Conservation (phyloP, 2,888 invertebrate species). For the Gastracanthus pulcherrimus region DNA sequence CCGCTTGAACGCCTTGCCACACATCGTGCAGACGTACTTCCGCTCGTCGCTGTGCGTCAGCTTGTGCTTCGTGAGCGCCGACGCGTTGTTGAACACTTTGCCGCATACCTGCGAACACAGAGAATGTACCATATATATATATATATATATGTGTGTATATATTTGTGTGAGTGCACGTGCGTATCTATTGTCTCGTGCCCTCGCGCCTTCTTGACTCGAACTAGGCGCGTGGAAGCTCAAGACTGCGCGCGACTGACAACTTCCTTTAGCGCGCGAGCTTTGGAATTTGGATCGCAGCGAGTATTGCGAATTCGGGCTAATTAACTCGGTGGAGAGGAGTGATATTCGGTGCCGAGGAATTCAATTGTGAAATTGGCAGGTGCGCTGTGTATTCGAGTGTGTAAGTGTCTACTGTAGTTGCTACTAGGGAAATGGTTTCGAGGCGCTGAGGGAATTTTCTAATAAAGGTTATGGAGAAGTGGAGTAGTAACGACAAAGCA, state of each 20-base stretch:
- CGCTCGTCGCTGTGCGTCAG: constrained; percentile 98
- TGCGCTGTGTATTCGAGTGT: too few species aligned
- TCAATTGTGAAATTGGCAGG: constrained; percentile 22
- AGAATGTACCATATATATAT: background rate
- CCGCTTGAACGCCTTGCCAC: constrained; percentile 98
- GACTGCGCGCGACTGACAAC: constrained; percentile 15
- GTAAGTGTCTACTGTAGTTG: too few species aligned
- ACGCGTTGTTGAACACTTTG: constrained; percentile 98
- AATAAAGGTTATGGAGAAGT: too few species aligned
- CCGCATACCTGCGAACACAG: constrained; percentile 87
- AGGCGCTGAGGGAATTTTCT: background rate
- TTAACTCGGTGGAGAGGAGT: background rate
- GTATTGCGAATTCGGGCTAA: constrained; percentile 34
- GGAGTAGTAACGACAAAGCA: too few species aligned
- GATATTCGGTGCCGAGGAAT: background rate
- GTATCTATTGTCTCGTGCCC: constrained; percentile 8
- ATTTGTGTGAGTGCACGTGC: background rate
- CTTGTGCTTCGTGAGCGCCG: constrained; percentile 97
- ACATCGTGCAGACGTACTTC: constrained; percentile 96
- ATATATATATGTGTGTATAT: background rate
- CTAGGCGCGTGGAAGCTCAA: too few species aligned
- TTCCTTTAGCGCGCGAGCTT: constrained; percentile 6
- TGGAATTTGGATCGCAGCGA: constrained; percentile 18
- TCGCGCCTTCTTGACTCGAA: constrained; percentile 25
- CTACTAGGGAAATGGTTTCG: background rate